Evolutionary conservation across 1,140 invertebrate species (phyloP).

Genomic region (Caenorhabditis remanei): DNA sequence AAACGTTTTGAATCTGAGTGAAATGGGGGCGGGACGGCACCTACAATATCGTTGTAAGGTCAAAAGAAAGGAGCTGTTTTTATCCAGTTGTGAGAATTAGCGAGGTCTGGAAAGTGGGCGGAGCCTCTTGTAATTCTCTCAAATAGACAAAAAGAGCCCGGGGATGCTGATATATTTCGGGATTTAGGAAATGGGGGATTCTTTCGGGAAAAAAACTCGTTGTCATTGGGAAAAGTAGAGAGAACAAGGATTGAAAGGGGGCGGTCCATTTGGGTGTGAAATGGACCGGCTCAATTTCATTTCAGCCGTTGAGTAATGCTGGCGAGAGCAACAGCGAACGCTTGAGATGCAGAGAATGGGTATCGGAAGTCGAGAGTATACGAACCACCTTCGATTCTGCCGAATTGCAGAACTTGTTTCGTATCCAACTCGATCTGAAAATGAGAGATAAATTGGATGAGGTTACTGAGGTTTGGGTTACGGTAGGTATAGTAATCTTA

Average conservation of each 20-base stretch:
- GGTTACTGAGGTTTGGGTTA: background rate
- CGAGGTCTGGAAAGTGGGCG: too few species aligned
- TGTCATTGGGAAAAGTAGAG: constrained; percentile 26
- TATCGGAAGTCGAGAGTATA: constrained; percentile 99
- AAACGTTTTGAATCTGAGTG: too few species aligned
- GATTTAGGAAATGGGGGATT: too few species aligned
- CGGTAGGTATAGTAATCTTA: background rate
- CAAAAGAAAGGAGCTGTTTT: too few species aligned
- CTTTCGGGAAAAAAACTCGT: constrained; percentile 12
- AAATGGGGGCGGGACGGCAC: too few species aligned
- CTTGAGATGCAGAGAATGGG: constrained; percentile 96
- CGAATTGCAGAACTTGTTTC: constrained; percentile 99
- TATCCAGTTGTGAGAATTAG: too few species aligned
- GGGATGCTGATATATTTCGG: too few species aligned
- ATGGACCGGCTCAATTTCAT: constrained; percentile 78
- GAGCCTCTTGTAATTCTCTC: too few species aligned
- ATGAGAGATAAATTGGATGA: background rate
- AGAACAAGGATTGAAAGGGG: background rate
- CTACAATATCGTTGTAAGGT: too few species aligned
- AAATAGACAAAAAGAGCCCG: too few species aligned
- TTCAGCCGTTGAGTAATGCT: constrained; percentile 98
- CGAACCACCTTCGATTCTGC: constrained; percentile 95
- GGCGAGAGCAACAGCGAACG: constrained; percentile 96
- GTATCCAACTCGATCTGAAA: constrained; percentile 90
- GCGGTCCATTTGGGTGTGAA: background rate